Conservation (phyloP, 2,113 vertebrate genomes). For the Ophiodon elongatus region DNA sequence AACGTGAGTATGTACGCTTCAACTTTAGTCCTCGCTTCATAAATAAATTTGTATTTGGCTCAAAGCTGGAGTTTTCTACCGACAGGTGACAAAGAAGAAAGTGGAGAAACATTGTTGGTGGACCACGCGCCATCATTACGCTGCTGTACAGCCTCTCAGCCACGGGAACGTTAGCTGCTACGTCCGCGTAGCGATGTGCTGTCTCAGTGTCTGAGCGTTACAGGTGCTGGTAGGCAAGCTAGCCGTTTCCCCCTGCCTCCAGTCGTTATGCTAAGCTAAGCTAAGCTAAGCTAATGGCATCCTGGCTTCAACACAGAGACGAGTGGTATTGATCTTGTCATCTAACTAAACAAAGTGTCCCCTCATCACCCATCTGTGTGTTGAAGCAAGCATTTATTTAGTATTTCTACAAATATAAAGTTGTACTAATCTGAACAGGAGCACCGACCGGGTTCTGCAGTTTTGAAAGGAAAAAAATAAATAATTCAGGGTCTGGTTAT, state of each 20-base stretch:
- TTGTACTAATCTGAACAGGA: not conserved
- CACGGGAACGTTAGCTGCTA: not conserved
- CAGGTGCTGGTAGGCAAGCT: too few species aligned
- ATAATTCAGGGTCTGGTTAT: not conserved
- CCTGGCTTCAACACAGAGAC: not conserved
- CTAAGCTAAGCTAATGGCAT: not conserved
- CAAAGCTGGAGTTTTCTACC: not conserved
- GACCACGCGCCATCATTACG: not conserved
- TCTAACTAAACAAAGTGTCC: not conserved
- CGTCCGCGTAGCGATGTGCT: too few species aligned
- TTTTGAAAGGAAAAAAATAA: not conserved
- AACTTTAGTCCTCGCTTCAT: constrained; percentile 1
- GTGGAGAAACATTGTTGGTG: not conserved
- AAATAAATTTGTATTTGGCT: constrained; percentile 20
- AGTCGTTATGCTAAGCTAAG: not conserved
- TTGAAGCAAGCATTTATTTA: not conserved
- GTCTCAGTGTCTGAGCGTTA: too few species aligned
- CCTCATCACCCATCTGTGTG: not conserved
- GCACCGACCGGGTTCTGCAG: not conserved
- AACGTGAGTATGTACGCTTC: not conserved
- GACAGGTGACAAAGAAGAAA: not conserved
- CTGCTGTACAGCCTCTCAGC: not conserved
- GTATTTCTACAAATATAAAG: not conserved
- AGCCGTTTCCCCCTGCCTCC: too few species aligned
- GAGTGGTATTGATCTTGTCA: not conserved